Conservation (phyloP, 2,113 vertebrate genomes). For the Phodopus roborovskii region DNA sequence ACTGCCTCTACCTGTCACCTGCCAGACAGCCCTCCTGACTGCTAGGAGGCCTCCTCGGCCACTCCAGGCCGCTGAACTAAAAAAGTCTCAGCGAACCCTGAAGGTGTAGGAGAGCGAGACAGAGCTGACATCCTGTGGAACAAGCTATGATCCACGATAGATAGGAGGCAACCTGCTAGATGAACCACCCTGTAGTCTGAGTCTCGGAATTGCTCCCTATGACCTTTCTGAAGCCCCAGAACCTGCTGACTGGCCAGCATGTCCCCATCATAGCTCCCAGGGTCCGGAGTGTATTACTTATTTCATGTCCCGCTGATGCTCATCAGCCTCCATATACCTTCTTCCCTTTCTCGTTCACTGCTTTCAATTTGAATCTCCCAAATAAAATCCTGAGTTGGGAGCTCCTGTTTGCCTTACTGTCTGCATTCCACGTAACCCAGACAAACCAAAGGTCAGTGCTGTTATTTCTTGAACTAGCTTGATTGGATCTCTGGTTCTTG, state of each 20-base stretch:
- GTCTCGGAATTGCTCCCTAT: neutral
- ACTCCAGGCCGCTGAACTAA: neutral
- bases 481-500: neutral
- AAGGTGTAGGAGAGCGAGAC: neutral
- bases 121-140: too few species aligned
- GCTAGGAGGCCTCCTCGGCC: too few species aligned
- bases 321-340: too few species aligned
- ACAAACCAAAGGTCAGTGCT: neutral
- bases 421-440: neutral
- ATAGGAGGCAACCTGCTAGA: neutral
- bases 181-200: neutral
- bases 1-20: neutral
- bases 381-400: neutral
- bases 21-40: neutral
- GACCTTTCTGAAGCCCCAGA: neutral
- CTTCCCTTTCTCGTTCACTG: neutral
- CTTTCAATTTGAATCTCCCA: neutral
- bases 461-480: neutral
- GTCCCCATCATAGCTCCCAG: rapidly evolving
- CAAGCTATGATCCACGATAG: neutral
- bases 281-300: rapidly evolving
- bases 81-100: neutral
- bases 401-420: neutral
- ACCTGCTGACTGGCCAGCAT: neutral
- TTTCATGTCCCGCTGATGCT: neutral